Base-by-base conservation (phyloP, 2,888 invertebrate species). In the Lepidochrysops patricia region DNA sequence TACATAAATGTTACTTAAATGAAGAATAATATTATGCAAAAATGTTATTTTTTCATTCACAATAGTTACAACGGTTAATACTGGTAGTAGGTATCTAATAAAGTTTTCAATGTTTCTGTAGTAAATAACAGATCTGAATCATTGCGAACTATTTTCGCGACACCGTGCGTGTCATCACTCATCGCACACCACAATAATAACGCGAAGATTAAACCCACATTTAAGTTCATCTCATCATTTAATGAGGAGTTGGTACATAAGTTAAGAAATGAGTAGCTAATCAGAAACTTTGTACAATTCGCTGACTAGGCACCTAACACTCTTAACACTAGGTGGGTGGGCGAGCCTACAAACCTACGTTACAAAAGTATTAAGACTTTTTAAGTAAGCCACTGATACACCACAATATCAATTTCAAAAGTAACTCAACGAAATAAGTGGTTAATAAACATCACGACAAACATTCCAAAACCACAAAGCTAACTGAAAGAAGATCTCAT, bases 381-480 rank as follows among this genome's bases (percentile, higher is more conserved):
- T 54, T 54, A 54, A 7, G 19, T 4, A 19, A 62, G 59, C 57
- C 43, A 48, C 54, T 52, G 52, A 52, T 29, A 58, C 49, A 57
- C 64, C 60, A 54, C 62, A 60, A 63, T 37, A 48, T 60, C 62
- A 64, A 66, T 54, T 60, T 54, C 60, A 61, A 60, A 63, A 60
- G 60, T 58, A 61, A 60, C 62, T 60, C 57, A 60, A 59, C 54
- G 62, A 61, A 65, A 62, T 61, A 50, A 64, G 52, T 50, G 66
- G 63, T 63, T 64, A 67, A 69, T 63, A 66, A 62, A 69, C n/a
- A 68, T 72, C 69, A 68, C 72, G 67, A 69, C 32, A 29, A 12
- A 58, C 26, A 32, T 13, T 49, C 56, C 29, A 15, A 59, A 23
- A 37, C 26, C 57, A 15, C 27, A 57, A 54, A 54, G 15, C 54